These are phyloP conservation scores for Zaprionus ornatus DNA, from an alignment of 1,140 invertebrate species.

Conservation along the genomic window DNA sequence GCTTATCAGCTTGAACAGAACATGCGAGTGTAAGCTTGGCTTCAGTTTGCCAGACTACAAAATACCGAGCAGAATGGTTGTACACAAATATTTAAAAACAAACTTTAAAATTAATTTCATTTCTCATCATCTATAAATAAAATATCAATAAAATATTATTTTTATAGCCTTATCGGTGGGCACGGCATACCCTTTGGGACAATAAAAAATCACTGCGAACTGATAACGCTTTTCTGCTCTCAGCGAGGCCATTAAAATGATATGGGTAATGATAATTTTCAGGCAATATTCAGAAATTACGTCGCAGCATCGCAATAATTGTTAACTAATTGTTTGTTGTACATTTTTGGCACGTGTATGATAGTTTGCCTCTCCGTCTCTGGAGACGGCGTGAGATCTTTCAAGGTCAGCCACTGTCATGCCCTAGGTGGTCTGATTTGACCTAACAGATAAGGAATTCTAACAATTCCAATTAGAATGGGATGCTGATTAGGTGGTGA, in stretches of 20 bases:
- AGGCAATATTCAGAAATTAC: conserved; percentile 27
- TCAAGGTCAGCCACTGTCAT: conserved; percentile 28
- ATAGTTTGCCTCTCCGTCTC: background rate
- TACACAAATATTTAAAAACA: background rate
- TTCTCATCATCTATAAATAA: background rate
- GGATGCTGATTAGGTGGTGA: conserved; percentile 10
- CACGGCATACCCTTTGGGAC: background rate
- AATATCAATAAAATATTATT: background rate
- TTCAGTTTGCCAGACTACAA: background rate
- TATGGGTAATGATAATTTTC: conserved; percentile 20
- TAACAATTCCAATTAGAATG: background rate
- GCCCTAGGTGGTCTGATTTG: conserved; percentile 15
- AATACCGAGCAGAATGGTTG: background rate
- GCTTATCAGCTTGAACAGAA: conserved; percentile 56
- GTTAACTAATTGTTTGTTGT: conserved; percentile 23
- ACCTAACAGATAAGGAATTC: conserved; percentile 4
- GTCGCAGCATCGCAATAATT: conserved; percentile 18
- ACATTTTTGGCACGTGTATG: conserved; percentile 28
- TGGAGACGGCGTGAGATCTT: conserved; percentile 7
- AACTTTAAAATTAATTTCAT: background rate
- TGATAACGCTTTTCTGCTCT: conserved; percentile 14
- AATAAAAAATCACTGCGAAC: background rate
- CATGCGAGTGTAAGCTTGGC: background rate
- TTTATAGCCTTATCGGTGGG: background rate
- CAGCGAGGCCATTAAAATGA: background rate